Base-by-base conservation (phyloP, 2,797 vertebrate species). In the Kryptolebias ocellatus region DNA sequence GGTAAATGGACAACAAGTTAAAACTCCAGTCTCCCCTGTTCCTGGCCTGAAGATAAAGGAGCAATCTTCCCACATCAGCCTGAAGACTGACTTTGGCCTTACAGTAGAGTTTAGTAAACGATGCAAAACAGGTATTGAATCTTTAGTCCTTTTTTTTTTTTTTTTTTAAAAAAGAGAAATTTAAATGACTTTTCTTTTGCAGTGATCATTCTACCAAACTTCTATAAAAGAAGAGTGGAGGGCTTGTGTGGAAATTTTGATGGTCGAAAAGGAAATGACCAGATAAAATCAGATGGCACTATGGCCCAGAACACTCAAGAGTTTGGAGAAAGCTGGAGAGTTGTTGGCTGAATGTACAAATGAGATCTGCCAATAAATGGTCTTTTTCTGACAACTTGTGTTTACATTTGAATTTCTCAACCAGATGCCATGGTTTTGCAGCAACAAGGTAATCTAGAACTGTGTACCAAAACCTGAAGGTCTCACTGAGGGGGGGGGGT, bases 211-310 rank as follows among this genome's bases (percentile, higher is more conserved):
- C 67, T 96, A 31, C 93, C 95, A 34, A 83, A 71, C 65, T 74
- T 83, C 17, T 95, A 96, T 60, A 88, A 71, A 70, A 80, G 61
- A 64, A 93, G 85, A 68, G 88, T 96, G 0, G 86, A 87, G 34
- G 95, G 96, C 17, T 91, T 96, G 65, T 96, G 96, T 72, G 95
- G 95, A 44, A 85, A 96, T 84, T 96, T 94, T 70, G 95, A 96
- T 16, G 86, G 90, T 7, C 69, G 4, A 15, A 29, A 10, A 0
- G 59, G 10, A 61, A 96, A 96, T 46, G 94, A 96, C 74, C 79
- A 86, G 80, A 92, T 78, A 77, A 95, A 88, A 5, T 93, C 95
- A 9, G 84, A 94, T 10, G 94, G 94, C 3, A 82, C 79, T 31
- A 70, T 65, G 59, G 91, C 93, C 56, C 85, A 20, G 37, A 83